Evolutionary conservation across 2,797 vertebrate genomes (phyloP), one percentile per base, ranked within the genome.

Genomic region (Lacerta bilineata): DNA sequence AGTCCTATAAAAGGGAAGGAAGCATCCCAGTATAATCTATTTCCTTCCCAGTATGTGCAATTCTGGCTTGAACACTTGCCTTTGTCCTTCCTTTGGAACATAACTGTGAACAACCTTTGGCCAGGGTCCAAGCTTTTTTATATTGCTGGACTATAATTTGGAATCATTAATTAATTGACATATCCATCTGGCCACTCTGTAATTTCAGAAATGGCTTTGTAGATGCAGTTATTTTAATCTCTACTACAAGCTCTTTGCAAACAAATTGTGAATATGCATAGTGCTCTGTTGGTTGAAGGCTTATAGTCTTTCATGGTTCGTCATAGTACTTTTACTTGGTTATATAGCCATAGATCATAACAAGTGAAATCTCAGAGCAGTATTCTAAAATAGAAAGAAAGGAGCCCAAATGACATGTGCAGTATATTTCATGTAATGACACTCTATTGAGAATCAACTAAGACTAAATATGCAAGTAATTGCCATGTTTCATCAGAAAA

Each of bases 61-160:
- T 75, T 84, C 83, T 82, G 1, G 72, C 61, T 61, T 79, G 61
- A 29, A 46, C 29, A 9, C 68, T 80, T 74, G 74, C 66, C 84
- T 86, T 61, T 87, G 46, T 77, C 59, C 78, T 71, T 8, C 0
- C 78, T 86, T 29, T 18, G 68, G 71, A 92, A 61, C 78, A 1
- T 36, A 55, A 76, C 15, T 41, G 74, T 80, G 20, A 55, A 25
- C 50, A 89, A 23, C 59, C 87, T 84, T 66, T 94, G 92, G 87
- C 89, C 17, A 2, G 43, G 64, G 78, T 81, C 94, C 85, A 81
- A 23, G 0, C 0, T 71, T 18, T 75, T 33, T 77, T 3, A 1
- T 68, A 66, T 87, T 64, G 6, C 2, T 39, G 29, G 1, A 33
- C 20, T 85, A 75, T 86, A 86, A n/a, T 29, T 29, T 6, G 68